A percentile compares a stretch with the other conserved stretches of the same genome.
Conservation (phyloP, 2,888 invertebrate genomes). For the Tridacna crocea region DNA sequence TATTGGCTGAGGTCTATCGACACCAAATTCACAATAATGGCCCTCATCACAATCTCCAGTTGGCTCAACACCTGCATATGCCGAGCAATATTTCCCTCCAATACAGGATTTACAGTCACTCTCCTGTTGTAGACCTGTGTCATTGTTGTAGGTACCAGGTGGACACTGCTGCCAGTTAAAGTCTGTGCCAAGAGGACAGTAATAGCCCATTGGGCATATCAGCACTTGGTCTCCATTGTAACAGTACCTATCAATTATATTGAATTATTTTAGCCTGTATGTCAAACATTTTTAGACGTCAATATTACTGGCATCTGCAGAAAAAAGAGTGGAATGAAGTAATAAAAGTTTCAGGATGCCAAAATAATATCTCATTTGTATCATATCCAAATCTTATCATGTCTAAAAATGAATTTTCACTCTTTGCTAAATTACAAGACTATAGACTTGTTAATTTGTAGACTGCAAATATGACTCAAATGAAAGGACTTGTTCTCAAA, state of each 20-base stretch:
- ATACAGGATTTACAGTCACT: slow-evolving; percentile 78
- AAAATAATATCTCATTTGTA: too few relatives aligned
- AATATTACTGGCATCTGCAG: too few relatives aligned
- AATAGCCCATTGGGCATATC: slow-evolving; percentile 79
- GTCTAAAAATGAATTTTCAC: too few relatives aligned
- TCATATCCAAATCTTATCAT: too few relatives aligned
- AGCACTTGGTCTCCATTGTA: slow-evolving; percentile 72
- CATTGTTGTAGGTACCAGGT: slow-evolving; percentile 81
- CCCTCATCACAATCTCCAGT: slow-evolving; percentile 77
- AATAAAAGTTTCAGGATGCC: too few relatives aligned
- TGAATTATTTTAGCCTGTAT: too few relatives aligned
- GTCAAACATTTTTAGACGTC: too few relatives aligned
- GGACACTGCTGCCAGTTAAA: slow-evolving; percentile 80
- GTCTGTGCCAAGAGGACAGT: slow-evolving; percentile 80
- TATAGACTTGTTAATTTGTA: too few relatives aligned
- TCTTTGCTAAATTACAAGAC: too few relatives aligned
- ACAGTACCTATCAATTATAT: slow-evolving; percentile 76
- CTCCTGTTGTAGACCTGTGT: slow-evolving; percentile 73
- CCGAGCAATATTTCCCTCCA: slow-evolving; percentile 80
- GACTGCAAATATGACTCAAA: too few relatives aligned
- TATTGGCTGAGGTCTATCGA: slow-evolving; percentile 74
- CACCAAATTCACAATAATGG: slow-evolving; percentile 81
- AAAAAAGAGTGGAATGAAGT: too few relatives aligned
- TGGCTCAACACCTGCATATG: slow-evolving; percentile 62
- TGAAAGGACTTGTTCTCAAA: too few relatives aligned